These are phyloP conservation scores for Piprites chloris DNA, from an alignment of 2,113 vertebrate species.

Conservation along the genomic window DNA sequence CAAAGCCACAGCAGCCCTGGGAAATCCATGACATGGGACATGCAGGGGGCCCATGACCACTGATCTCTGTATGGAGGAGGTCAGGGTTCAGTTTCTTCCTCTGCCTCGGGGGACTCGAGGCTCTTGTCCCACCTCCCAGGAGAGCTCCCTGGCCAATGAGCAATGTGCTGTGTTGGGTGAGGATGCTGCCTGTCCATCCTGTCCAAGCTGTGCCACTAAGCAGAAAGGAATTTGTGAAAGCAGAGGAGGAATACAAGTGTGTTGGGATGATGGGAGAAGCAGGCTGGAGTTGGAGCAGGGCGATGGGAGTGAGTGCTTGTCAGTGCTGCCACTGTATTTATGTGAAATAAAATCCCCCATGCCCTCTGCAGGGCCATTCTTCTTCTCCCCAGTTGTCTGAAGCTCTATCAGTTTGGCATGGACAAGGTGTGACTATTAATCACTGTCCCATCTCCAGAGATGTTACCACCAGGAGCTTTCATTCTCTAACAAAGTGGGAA, in stretches of 20 bases:
- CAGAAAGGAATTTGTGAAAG: slow-evolving; percentile 43
- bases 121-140: neutral
- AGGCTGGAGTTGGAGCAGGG: neutral
- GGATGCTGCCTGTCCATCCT: slow-evolving; percentile 25
- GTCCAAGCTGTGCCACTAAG: slow-evolving; percentile 16
- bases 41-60: neutral
- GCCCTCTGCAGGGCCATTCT: neutral
- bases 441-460: slow-evolving; percentile 2
- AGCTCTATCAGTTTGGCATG: neutral
- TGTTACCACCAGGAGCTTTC: slow-evolving; percentile 11
- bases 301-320: neutral
- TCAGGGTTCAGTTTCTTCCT: slow-evolving; percentile 32
- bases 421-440: slow-evolving; percentile 13
- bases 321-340: neutral
- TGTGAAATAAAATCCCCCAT: neutral
- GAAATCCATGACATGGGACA: slow-evolving; percentile 44
- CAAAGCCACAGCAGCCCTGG: slow-evolving; percentile 19
- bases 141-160: neutral
- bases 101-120: neutral
- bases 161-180: neutral
- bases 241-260: neutral
- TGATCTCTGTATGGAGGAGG: slow-evolving; percentile 17
- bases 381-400: neutral
- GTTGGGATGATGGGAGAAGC: neutral
- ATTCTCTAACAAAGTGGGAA: neutral